Evolutionary conservation across 1,140 invertebrate species (phyloP), one percentile per base, ranked within the genome.

Genomic region (Trichomalopsis sarcophagae): DNA sequence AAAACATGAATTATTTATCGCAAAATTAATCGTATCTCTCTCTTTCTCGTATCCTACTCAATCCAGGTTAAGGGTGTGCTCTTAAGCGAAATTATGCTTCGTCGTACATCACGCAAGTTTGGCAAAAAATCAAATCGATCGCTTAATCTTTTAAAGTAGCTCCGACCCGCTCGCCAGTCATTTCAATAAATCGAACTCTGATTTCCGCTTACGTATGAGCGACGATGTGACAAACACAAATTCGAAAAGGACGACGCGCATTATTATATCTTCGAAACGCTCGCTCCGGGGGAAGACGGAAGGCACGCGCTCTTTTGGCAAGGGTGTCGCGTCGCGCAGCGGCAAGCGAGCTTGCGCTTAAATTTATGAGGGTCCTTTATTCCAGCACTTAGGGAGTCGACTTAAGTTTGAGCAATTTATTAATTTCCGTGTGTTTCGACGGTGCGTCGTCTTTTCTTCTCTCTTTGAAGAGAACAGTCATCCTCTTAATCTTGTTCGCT

Each of bases 321-420:
- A 85, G 82, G 85, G 84, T 87, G 50, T 82, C 71, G 83, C 84
- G 85, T 33, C 30, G 23, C 30, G 23, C 55, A 21, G 55, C 17
- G 55, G 47, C 47, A 50, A 50, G 47, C 83, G 86, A 84, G 82
- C 87, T 85, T 82, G 87, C 86, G 87, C 91, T 92, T 87, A 91
- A 91, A 91, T 92, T 92, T 91, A 91, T 89, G 90, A 91, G 89
- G 87, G 89, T 89, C 88, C 87, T 89, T 89, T 90, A 90, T 91
- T 89, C 88, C 84, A 88, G 86, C 87, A 90, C 88, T 90, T 89
- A 88, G 86, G 85, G 88, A 88, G 88, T 87, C 86, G 88, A 90
- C 89, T 90, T 89, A 88, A 91, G 90, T 91, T 91, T 88, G 87
- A 90, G 90, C 89, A 91, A 91, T 92, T 92, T 91, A 92, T 92